A percentile compares a stretch with the other conserved stretches of the same genome.
phyloP scores from a whole-genome alignment of 2,797 vertebrate species.

The Pelochelys cantorii region DNA sequence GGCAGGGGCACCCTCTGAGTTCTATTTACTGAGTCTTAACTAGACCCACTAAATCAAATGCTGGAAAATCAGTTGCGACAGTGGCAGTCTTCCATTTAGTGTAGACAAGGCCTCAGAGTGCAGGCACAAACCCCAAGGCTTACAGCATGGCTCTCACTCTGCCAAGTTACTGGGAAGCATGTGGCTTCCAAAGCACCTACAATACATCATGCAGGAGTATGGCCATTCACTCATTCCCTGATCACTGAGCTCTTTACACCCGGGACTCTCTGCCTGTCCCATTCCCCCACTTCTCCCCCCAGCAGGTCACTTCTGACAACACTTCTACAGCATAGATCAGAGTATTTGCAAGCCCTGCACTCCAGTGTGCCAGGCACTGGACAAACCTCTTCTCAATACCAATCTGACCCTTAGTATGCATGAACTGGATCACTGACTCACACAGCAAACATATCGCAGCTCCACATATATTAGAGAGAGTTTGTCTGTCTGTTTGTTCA shows the following conservation, averaged over 20 bases:
- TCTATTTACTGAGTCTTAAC: too few relatives aligned
- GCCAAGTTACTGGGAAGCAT: fast-evolving
- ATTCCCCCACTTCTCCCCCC: not conserved
- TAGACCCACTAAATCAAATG: too few relatives aligned
- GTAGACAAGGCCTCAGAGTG: not conserved
- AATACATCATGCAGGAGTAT: not conserved
- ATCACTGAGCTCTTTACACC: not conserved
- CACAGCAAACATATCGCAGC: not conserved
- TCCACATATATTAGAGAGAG: too few relatives aligned
- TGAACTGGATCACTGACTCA: not conserved
- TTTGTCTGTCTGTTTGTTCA: too few relatives aligned
- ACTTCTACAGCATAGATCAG: too few relatives aligned
- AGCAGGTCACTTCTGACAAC: not conserved
- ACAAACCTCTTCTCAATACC: not conserved
- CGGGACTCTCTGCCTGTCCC: not conserved
- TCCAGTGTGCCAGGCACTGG: not conserved
- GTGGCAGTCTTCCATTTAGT: too few relatives aligned
- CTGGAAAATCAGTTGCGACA: too few relatives aligned
- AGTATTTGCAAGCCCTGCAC: not conserved
- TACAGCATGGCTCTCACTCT: not conserved
- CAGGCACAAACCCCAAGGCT: not conserved
- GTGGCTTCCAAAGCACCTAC: not conserved
- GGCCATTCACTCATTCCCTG: not conserved
- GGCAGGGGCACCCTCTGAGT: too few relatives aligned
- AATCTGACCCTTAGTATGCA: not conserved